phyloP scores from a whole-genome alignment of 2,888 invertebrate species.

The Cephus spinipes region DNA sequence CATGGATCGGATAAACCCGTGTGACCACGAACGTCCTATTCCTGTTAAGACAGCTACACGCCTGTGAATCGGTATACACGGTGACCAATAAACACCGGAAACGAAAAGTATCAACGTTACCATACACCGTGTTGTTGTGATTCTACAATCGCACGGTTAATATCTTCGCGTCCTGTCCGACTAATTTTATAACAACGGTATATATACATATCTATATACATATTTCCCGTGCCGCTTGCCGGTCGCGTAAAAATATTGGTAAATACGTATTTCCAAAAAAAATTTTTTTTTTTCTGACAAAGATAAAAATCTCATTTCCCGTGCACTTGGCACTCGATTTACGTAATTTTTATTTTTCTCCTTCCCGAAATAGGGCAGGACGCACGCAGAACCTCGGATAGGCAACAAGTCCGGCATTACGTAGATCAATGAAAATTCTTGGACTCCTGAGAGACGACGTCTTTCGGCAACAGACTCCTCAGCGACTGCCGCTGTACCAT shows the following conservation, averaged over 20 bases:
- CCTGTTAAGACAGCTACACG: no score
- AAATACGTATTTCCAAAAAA: no score
- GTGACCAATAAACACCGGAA: conserved; percentile 60
- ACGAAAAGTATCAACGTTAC: conserved; percentile 56
- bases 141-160: conserved; percentile 24
- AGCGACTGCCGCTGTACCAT: conserved; percentile 24
- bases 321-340: neutral
- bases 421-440: conserved; percentile 39
- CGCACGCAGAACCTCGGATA: neutral
- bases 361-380: neutral
- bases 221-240: neutral
- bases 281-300: no score
- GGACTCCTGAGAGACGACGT: conserved; percentile 33
- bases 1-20: no score
- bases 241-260: neutral
- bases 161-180: neutral
- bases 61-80: conserved; percentile 17
- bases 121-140: conserved; percentile 47
- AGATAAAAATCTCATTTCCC: neutral
- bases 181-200: neutral
- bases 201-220: neutral
- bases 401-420: conserved; percentile 21
- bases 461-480: conserved; percentile 39
- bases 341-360: conserved; percentile 8
- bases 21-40: no score